These are phyloP conservation scores for Caenorhabditis imperialis DNA, from an alignment of 2,888 invertebrate species.

Conservation along the genomic window DNA sequence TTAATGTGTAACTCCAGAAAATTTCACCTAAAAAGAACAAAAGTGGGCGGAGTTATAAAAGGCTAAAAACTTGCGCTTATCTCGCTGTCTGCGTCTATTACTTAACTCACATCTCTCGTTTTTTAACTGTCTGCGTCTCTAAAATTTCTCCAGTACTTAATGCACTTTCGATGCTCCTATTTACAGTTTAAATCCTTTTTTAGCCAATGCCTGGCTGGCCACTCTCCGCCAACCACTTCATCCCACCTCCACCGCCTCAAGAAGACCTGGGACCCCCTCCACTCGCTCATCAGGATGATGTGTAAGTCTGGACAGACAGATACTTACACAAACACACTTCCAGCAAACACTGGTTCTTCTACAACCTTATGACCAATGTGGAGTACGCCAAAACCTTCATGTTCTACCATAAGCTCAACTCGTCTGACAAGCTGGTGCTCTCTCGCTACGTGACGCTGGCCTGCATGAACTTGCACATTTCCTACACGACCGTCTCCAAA, in stretches of 20 bases:
- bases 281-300: constrained; percentile 18
- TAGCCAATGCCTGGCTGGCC: constrained; percentile 38
- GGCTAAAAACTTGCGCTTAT: too few species aligned
- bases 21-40: too few species aligned
- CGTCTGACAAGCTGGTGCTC: constrained; percentile 17
- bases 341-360: constrained; percentile 37
- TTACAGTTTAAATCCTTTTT: too few species aligned
- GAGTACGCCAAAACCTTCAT: constrained; percentile 48
- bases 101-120: too few species aligned
- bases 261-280: constrained; percentile 17
- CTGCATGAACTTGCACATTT: constrained; percentile 36
- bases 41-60: too few species aligned
- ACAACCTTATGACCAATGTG: constrained; percentile 29
- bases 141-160: too few species aligned
- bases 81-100: too few species aligned
- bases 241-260: constrained; percentile 11
- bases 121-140: too few species aligned
- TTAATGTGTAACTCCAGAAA: too few species aligned
- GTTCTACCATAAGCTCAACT: constrained; percentile 25
- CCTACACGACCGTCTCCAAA: constrained; percentile 8
- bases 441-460: constrained; percentile 19
- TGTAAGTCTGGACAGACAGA: not conserved
- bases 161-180: too few species aligned
- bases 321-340: not conserved
- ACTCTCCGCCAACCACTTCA: constrained; percentile 8